Evolutionary conservation across 2,888 invertebrate species (phyloP).

Genomic region (Philopedon plagiatum): DNA sequence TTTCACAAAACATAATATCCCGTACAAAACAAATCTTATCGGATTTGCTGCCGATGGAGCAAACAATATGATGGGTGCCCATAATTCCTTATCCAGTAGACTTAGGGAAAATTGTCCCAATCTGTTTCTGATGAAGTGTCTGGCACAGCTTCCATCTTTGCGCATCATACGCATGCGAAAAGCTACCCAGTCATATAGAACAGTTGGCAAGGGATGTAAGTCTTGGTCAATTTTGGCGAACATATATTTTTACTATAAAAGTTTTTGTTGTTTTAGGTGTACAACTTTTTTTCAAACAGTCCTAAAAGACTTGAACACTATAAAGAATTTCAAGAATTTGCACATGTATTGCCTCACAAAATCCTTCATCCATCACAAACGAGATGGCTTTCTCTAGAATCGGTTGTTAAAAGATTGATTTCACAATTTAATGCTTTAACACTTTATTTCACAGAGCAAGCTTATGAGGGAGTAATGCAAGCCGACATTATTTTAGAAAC

Average conservation of each 20-base stretch:
- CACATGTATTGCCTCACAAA: background rate
- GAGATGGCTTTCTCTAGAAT: constrained; percentile 28
- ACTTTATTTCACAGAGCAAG: constrained; percentile 38
- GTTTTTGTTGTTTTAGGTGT: background rate
- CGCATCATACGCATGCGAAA: too few species aligned
- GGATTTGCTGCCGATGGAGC: background rate
- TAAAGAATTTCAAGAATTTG: constrained; percentile 10
- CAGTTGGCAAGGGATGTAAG: constrained; percentile 2
- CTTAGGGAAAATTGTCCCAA: background rate
- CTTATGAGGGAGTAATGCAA: constrained; percentile 10
- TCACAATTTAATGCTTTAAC: constrained; percentile 39
- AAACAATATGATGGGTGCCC: background rate
- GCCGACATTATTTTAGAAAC: constrained; percentile 23
- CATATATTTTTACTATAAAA: background rate
- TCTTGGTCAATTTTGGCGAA: background rate
- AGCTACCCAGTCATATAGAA: background rate
- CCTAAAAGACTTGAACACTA: constrained; percentile 6
- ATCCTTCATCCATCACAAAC: background rate
- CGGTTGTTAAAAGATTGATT: constrained; percentile 32
- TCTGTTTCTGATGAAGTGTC: too few species aligned
- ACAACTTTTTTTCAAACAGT: constrained; percentile 6
- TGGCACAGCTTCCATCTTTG: too few species aligned
- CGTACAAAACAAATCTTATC: background rate
- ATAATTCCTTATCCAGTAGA: background rate
- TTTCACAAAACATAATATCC: background rate